These are phyloP conservation scores for Caenorhabditis macrosperma DNA, from an alignment of 2,888 invertebrate species.

Conservation along the genomic window DNA sequence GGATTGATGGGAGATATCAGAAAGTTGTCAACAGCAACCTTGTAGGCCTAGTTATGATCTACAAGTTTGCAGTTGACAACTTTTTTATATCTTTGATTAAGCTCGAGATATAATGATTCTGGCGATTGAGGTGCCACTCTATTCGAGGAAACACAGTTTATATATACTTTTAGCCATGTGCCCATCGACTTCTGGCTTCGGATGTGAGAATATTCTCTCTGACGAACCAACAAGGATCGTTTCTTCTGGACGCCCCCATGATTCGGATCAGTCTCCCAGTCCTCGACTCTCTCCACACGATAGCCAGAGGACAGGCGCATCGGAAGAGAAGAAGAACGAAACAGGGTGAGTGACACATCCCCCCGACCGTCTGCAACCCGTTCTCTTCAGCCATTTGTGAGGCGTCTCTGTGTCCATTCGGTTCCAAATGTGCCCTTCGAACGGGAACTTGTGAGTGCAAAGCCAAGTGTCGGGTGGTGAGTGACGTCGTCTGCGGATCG, in stretches of 20 bases:
- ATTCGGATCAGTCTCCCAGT: constrained; percentile 62
- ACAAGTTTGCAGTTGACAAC: too few species aligned
- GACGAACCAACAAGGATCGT: constrained; percentile 42
- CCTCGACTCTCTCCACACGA: constrained; percentile 65
- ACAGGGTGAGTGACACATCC: constrained; percentile 36
- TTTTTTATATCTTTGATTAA: too few species aligned
- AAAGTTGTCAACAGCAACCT: too few species aligned
- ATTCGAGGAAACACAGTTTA: too few species aligned
- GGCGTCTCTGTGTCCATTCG: constrained; percentile 64
- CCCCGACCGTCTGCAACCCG: not conserved
- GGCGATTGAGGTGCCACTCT: too few species aligned
- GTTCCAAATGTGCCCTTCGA: constrained; percentile 66
- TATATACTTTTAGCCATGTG: constrained; percentile 59
- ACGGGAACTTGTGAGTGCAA: constrained; percentile 71
- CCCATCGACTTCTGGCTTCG: constrained; percentile 41
- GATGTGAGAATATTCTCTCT: constrained; percentile 56
- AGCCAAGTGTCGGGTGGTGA: constrained; percentile 53
- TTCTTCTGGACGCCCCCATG: constrained; percentile 53
- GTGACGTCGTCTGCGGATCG: constrained; percentile 65
- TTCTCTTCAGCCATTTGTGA: constrained; percentile 68
- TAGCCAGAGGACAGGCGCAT: constrained; percentile 57
- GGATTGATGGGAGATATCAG: too few species aligned
- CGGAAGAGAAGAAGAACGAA: constrained; percentile 60
- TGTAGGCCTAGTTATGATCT: too few species aligned
- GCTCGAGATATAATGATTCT: too few species aligned